These are phyloP conservation scores for Pyrocoelia pectoralis DNA, from an alignment of 2,888 invertebrate species.

Conservation along the genomic window DNA sequence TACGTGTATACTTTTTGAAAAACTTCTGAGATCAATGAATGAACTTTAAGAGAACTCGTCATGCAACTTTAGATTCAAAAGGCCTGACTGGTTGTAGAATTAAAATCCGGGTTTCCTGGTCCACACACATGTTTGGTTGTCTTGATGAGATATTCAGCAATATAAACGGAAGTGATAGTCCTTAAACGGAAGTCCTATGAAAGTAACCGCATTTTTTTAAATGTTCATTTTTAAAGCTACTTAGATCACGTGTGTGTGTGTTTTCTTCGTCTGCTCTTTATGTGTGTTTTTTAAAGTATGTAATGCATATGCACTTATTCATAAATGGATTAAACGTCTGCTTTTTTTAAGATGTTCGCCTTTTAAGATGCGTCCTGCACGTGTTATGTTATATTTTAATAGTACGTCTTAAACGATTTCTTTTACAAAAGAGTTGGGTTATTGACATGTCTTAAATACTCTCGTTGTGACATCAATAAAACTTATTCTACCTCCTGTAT, in stretches of 20 bases:
- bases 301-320: conserved; percentile 13
- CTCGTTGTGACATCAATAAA: neutral
- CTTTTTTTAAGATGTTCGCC: conserved; percentile 1
- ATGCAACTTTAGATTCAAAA: conserved; percentile 6
- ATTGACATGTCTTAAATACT: neutral
- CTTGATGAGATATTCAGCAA: conserved; percentile 15
- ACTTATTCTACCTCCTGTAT: neutral
- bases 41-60: neutral
- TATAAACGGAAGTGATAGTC: conserved; percentile 14
- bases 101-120: conserved; percentile 10
- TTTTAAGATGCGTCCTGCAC: conserved; percentile 11
- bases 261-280: conserved; percentile 8
- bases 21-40: neutral
- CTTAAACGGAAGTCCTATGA: conserved; percentile 10
- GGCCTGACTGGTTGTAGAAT: neutral
- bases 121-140: conserved; percentile 4
- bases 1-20: too few relatives aligned
- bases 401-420: neutral
- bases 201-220: conserved; percentile 12
- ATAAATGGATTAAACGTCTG: conserved; percentile 14
- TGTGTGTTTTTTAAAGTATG: conserved; percentile 1
- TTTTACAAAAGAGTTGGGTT: neutral
- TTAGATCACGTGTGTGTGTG: conserved; percentile 5
- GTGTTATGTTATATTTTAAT: neutral
- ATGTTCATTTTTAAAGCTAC: conserved; percentile 5